Evolutionary conservation across 2,888 invertebrate genomes (phyloP).

Genomic region (Adelognathus sp.): DNA sequence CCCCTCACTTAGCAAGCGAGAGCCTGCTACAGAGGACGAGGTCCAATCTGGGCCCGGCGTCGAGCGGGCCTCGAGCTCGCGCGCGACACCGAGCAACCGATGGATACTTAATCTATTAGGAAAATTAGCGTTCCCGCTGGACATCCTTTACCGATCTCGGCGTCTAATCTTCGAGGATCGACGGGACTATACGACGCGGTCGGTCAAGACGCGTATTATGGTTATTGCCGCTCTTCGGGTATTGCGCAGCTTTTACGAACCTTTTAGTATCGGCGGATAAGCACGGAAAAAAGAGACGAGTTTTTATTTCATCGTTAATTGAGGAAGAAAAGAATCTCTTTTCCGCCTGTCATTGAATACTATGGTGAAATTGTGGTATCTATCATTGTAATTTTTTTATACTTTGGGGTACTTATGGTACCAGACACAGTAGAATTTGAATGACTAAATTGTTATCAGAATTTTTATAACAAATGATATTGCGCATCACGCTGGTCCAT

Average conservation of each 20-base stretch:
- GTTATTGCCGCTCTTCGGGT: neutral
- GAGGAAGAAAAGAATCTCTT: too few relatives aligned
- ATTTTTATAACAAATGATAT: neutral
- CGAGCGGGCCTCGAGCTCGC: conserved; percentile 38
- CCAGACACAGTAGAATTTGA: too few relatives aligned
- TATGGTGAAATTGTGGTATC: too few relatives aligned
- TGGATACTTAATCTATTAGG: conserved; percentile 77
- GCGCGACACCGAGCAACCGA: conserved; percentile 40
- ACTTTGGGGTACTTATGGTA: too few relatives aligned
- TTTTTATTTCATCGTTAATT: too few relatives aligned
- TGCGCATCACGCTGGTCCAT: neutral
- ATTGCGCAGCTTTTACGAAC: neutral
- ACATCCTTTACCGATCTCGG: conserved; percentile 29
- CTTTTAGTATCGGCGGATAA: neutral
- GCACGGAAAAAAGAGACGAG: neutral
- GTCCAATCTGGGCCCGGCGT: conserved; percentile 10
- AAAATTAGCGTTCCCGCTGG: conserved; percentile 72
- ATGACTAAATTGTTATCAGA: neutral
- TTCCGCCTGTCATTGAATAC: too few relatives aligned
- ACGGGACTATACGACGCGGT: neutral
- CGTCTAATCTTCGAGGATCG: conserved; percentile 40
- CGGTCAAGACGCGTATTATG: neutral
- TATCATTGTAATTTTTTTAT: too few relatives aligned
- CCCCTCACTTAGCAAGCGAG: conserved; percentile 76
- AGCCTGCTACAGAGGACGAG: conserved; percentile 65